Conservation (phyloP, 1,140 invertebrate genomes). For the Doryteuthis pealeii region DNA sequence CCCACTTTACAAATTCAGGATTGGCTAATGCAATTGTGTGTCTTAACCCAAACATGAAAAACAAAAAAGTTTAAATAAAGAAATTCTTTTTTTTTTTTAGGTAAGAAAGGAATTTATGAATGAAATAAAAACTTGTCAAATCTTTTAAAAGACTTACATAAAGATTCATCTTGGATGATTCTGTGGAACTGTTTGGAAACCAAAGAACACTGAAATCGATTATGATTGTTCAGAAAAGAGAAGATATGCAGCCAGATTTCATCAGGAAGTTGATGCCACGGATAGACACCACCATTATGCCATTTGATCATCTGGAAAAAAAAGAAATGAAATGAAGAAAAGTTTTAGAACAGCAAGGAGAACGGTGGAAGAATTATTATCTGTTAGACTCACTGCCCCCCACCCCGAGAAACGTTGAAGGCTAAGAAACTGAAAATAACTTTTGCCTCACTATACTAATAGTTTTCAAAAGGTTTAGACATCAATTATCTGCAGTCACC, state of each 20-base stretch:
- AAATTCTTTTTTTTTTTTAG: neutral
- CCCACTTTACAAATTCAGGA: too few species aligned
- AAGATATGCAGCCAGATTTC: slow-evolving; percentile 54
- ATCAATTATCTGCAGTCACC: too few species aligned
- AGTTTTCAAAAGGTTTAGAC: too few species aligned
- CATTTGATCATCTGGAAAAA: slow-evolving; percentile 50
- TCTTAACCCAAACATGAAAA: too few species aligned
- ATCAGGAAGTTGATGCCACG: slow-evolving; percentile 53
- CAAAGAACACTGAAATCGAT: slow-evolving; percentile 37
- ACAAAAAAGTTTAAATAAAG: neutral
- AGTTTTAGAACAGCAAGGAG: too few species aligned
- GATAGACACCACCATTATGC: slow-evolving; percentile 40
- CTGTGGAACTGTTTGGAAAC: slow-evolving; percentile 48
- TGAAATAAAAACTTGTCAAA: too few species aligned
- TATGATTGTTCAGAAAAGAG: slow-evolving; percentile 42
- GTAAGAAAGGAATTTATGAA: neutral
- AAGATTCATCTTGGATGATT: slow-evolving; percentile 46
- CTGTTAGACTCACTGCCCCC: too few species aligned
- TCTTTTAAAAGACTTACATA: slow-evolving; percentile 53
- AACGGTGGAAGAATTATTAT: too few species aligned
- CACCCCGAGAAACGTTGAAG: too few species aligned
- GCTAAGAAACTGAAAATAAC: too few species aligned
- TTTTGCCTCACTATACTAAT: too few species aligned
- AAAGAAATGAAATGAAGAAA: neutral
- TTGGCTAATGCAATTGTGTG: too few species aligned